Evolutionary conservation across 2,888 invertebrate species (phyloP).

Genomic region (Dasypogon diadema): DNA sequence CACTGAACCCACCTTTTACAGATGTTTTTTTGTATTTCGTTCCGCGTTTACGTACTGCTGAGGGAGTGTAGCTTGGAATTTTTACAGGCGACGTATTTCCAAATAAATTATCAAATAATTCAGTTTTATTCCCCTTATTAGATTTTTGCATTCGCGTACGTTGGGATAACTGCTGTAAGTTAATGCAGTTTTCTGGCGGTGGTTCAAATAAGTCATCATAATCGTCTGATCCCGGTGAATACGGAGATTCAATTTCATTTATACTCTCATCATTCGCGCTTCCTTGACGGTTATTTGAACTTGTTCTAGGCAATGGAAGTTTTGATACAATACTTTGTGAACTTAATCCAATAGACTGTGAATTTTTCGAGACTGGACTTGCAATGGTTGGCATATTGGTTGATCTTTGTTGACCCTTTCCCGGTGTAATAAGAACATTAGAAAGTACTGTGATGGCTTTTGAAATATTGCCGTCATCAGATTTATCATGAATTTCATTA

Average conservation of each 20-base stretch:
- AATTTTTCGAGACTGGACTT: constrained; percentile 62
- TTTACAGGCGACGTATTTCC: constrained; percentile 71
- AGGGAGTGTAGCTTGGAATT: constrained; percentile 58
- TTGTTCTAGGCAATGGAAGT: constrained; percentile 61
- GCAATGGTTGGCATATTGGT: constrained; percentile 65
- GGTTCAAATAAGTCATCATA: constrained; percentile 90
- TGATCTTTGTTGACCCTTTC: constrained; percentile 60
- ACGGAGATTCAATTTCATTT: constrained; percentile 84
- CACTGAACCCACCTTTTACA: constrained; percentile 66
- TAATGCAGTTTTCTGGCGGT: constrained; percentile 68
- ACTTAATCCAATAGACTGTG: constrained; percentile 57
- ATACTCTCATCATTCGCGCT: constrained; percentile 70
- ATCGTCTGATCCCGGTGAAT: constrained; percentile 90
- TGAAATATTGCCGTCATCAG: constrained; percentile 55
- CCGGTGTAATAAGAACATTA: constrained; percentile 61
- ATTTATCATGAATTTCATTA: constrained; percentile 23
- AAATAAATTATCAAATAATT: constrained; percentile 76
- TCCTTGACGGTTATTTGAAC: constrained; percentile 58
- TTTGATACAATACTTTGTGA: constrained; percentile 46
- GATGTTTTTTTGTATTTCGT: constrained; percentile 61
- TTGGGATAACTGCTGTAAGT: constrained; percentile 52
- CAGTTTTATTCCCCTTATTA: constrained; percentile 61
- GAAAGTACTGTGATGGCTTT: constrained; percentile 64
- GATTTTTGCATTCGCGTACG: constrained; percentile 38
- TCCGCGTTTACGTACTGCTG: constrained; percentile 57